These are phyloP conservation scores for Luscinia megarhynchos DNA, from an alignment of 2,797 vertebrate species.

Conservation along the genomic window DNA sequence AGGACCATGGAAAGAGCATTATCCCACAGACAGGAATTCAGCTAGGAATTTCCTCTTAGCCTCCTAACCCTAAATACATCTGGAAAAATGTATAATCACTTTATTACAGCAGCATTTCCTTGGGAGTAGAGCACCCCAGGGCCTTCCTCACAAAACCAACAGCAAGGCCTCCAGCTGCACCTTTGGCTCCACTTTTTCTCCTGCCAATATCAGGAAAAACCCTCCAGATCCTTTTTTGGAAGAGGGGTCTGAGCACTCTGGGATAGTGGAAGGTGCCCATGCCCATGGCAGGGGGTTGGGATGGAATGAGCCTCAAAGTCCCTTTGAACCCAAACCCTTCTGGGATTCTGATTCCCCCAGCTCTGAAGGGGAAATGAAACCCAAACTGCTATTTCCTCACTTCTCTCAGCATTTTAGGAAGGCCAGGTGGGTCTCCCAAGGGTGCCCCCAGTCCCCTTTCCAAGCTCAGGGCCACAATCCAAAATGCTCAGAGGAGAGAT, in stretches of 20 bases:
- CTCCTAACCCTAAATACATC: not conserved
- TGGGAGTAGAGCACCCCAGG: not conserved
- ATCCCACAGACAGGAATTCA: slow-evolving; percentile 48
- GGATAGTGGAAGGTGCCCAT: not conserved
- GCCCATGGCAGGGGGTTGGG: not conserved
- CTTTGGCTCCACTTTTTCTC: not conserved
- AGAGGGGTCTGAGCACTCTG: not conserved
- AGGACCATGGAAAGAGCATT: not conserved
- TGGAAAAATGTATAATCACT: not conserved
- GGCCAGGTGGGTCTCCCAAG: not conserved
- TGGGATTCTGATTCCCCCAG: not conserved
- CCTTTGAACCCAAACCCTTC: not conserved
- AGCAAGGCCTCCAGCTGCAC: not conserved
- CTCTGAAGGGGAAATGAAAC: not conserved
- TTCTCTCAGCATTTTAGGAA: not conserved
- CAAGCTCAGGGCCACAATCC: not conserved
- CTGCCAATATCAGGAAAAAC: not conserved
- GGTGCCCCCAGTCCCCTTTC: not conserved
- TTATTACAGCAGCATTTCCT: not conserved
- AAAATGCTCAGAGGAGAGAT: not conserved
- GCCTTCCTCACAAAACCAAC: not conserved
- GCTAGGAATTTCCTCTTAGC: slow-evolving; percentile 56
- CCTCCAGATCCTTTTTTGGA: not conserved
- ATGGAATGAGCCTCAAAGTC: not conserved
- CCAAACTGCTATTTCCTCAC: not conserved